These are phyloP conservation scores for Xestia rhomboidea DNA, from an alignment of 2,888 invertebrate genomes.

Conservation along the genomic window DNA sequence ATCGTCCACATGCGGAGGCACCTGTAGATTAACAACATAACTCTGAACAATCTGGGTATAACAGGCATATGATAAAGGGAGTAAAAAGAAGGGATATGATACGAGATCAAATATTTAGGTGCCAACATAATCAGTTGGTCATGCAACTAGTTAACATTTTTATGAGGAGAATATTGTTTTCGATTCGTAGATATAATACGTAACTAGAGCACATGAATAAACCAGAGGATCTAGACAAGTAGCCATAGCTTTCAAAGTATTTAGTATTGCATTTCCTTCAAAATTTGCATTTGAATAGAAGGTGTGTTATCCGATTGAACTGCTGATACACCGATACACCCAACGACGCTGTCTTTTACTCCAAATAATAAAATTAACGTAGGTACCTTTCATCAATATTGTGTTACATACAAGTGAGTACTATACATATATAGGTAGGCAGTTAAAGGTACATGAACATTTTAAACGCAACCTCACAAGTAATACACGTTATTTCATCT, in stretches of 20 bases:
- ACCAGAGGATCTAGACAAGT: neutral
- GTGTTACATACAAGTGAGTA: neutral
- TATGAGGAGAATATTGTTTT: neutral
- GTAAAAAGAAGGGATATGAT: neutral
- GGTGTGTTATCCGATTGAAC: neutral
- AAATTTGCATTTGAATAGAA: neutral
- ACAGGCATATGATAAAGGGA: slow-evolving; percentile 3
- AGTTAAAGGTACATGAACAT: slow-evolving; percentile 23
- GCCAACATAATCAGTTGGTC: neutral
- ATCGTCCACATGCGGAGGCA: slow-evolving; percentile 28
- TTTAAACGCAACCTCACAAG: slow-evolving; percentile 45
- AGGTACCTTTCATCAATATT: neutral
- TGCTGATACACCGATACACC: neutral
- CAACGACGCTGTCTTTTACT: neutral
- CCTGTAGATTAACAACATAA: slow-evolving; percentile 38
- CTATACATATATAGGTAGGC: neutral
- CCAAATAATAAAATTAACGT: neutral
- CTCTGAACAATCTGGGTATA: slow-evolving; percentile 27
- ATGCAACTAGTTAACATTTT: neutral
- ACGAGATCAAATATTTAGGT: neutral
- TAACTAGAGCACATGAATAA: neutral
- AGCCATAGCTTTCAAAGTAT: neutral
- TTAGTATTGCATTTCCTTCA: neutral
- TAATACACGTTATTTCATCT: slow-evolving; percentile 51
- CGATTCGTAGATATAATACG: neutral